Evolutionary conservation across 2,113 vertebrate genomes (phyloP).

Genomic region (Rynchops niger): DNA sequence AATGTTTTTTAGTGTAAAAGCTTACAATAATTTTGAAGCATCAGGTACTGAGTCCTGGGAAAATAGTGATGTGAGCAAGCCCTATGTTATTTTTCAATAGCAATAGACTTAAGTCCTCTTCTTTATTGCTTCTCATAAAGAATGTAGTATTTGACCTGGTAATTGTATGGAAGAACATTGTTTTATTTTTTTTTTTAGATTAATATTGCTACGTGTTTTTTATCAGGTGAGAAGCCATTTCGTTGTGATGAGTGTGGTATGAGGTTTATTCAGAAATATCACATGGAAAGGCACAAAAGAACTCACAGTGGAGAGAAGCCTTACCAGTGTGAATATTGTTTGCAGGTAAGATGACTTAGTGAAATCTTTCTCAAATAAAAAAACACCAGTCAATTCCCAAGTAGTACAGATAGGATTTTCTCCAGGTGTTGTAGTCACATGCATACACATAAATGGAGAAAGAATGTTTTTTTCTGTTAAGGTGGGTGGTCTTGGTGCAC

Average conservation of each 20-base stretch:
- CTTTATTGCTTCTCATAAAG: not conserved
- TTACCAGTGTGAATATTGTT: conserved; percentile 98
- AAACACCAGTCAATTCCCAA: not conserved
- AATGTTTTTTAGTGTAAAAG: not conserved
- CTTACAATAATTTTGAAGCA: not conserved
- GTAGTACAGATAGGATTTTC: not conserved
- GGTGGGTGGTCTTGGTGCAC: not conserved
- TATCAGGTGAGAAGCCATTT: conserved; percentile 96
- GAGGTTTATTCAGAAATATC: conserved; percentile 99
- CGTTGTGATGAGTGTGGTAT: conserved; percentile 98
- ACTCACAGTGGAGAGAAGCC: conserved; percentile 99
- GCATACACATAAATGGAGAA: not conserved
- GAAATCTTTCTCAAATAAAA: not conserved
- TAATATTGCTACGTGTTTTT: conserved; percentile 26
- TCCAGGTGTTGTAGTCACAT: not conserved
- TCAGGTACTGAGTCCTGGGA: not conserved
- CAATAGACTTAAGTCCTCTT: not conserved
- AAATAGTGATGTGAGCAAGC: not conserved
- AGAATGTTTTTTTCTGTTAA: not conserved
- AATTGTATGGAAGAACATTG: not conserved
- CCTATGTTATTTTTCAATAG: not conserved
- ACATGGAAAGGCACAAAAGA: conserved; percentile 99
- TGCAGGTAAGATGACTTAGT: conserved; percentile 83
- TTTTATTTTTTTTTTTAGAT: conserved; percentile 14
- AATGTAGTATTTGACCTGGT: conserved; percentile 1